These are phyloP conservation scores for Synergus japonicus DNA, from an alignment of 2,888 invertebrate genomes.

Conservation along the genomic window DNA sequence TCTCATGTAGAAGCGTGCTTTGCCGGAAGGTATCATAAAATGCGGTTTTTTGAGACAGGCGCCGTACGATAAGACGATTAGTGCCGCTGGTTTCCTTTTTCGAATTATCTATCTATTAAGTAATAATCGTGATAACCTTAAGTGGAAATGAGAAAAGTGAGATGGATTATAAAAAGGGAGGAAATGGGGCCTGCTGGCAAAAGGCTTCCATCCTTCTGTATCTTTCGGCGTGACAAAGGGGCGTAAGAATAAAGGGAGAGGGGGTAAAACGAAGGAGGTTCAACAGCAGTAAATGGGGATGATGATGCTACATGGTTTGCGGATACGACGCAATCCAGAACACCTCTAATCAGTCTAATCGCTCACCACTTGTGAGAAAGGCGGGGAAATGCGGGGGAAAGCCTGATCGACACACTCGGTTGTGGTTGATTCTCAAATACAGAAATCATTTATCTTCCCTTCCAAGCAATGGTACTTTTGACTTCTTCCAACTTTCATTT, in stretches of 20 bases:
- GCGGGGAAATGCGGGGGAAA: neutral
- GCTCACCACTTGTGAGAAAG: constrained; percentile 36
- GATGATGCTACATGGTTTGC: neutral
- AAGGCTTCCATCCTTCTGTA: neutral
- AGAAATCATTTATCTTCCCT: neutral
- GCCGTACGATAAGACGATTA: neutral
- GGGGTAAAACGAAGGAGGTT: neutral
- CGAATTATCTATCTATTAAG: neutral
- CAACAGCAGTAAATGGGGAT: neutral
- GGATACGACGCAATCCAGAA: constrained; percentile 64
- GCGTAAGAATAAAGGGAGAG: neutral
- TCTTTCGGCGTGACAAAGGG: constrained; percentile 5
- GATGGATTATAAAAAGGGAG: constrained; percentile 12
- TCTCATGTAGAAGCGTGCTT: neutral
- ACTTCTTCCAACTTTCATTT: neutral
- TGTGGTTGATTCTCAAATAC: neutral
- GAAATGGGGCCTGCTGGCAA: constrained; percentile 28
- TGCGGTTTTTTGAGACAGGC: neutral
- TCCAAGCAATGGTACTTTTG: neutral
- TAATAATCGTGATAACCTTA: neutral
- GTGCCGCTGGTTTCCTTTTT: neutral
- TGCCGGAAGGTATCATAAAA: neutral
- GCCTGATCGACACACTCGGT: neutral
- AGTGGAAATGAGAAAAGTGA: constrained; percentile 7
- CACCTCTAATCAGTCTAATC: constrained; percentile 65